Conservation (phyloP, 1,140 invertebrate species). For the Aphaenogaster ashmeadi region DNA sequence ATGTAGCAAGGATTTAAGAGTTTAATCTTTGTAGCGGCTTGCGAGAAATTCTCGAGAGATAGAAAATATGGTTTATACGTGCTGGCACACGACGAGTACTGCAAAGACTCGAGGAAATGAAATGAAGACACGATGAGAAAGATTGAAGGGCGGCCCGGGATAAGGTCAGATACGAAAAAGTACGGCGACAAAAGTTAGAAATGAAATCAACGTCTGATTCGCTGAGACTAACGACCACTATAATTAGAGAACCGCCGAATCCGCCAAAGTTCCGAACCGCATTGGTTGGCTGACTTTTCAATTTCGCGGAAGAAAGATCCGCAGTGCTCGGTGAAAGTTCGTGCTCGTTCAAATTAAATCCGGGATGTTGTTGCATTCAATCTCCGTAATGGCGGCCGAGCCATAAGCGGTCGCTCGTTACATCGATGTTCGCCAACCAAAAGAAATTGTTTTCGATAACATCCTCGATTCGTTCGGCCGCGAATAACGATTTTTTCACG, state of each 20-base stretch:
- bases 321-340: constrained; percentile 43
- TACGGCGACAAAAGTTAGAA: constrained; percentile 66
- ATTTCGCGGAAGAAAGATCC: constrained; percentile 64
- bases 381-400: constrained; percentile 20
- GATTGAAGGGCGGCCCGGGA: neutral
- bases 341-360: constrained; percentile 65
- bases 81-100: constrained; percentile 9
- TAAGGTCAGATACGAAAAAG: constrained; percentile 57
- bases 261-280: constrained; percentile 42
- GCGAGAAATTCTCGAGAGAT: constrained; percentile 26
- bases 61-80: constrained; percentile 59
- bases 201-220: constrained; percentile 56
- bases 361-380: constrained; percentile 28
- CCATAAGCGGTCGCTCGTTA: constrained; percentile 38
- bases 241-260: constrained; percentile 69
- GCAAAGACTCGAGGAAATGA: constrained; percentile 3
- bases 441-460: constrained; percentile 47
- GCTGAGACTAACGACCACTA: constrained; percentile 70
- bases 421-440: neutral
- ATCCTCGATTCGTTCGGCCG: neutral
- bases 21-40: constrained; percentile 56
- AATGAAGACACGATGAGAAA: constrained; percentile 18
- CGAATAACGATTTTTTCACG: constrained; percentile 21
- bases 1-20: constrained; percentile 38
- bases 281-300: constrained; percentile 69